Evolutionary conservation across 2,113 vertebrate species (phyloP).

Genomic region (Scalopus aquaticus): DNA sequence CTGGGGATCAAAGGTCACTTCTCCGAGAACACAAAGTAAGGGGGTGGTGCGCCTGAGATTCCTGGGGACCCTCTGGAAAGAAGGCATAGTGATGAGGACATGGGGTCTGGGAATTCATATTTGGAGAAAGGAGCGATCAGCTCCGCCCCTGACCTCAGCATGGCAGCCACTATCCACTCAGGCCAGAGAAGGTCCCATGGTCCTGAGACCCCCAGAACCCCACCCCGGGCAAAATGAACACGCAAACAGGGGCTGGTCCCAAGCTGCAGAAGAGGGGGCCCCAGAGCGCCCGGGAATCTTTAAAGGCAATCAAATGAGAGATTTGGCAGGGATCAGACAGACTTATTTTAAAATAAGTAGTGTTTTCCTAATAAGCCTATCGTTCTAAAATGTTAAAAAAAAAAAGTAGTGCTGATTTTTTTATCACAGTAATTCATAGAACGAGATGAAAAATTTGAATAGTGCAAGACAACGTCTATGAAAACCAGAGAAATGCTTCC

Average conservation of each 20-base stretch:
- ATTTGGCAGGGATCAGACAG: neutral
- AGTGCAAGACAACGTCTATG: neutral
- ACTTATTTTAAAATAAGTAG: no score
- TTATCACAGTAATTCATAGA: neutral
- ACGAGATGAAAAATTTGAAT: slow-evolving; percentile 5
- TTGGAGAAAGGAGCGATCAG: neutral
- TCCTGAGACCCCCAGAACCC: neutral
- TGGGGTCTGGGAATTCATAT: no score
- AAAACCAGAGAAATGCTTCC: neutral
- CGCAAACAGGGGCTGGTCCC: neutral
- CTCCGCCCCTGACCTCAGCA: neutral
- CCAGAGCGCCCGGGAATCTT: neutral
- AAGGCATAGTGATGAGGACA: neutral
- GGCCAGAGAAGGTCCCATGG: neutral
- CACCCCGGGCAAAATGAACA: neutral
- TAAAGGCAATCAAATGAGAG: neutral
- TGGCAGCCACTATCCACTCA: neutral
- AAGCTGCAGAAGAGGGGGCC: neutral
- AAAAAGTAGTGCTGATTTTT: neutral
- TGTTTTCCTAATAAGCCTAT: no score
- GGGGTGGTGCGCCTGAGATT: neutral
- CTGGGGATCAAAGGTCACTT: neutral
- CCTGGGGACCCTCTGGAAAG: neutral
- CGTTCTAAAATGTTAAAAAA: no score
- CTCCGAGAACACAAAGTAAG: neutral